Base-by-base conservation (phyloP, 2,113 vertebrate genomes). In the Saguinus imperator region DNA sequence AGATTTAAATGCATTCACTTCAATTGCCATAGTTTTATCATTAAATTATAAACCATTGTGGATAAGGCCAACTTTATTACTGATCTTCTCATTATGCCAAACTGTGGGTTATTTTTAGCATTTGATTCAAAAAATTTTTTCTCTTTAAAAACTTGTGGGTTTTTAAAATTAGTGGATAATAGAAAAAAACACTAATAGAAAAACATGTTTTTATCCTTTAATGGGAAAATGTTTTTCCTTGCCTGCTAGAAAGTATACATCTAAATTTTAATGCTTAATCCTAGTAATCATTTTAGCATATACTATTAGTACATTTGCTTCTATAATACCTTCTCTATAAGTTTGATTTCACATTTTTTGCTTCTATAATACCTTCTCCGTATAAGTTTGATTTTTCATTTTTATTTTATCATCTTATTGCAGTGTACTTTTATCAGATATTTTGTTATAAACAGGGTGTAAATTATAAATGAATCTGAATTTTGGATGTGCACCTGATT, bases 311-410 rank as follows among this genome's bases (percentile, higher is more conserved):
- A 45, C 87, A 16, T 75, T 94, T 73, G 25, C 35, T 48, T 87
- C 8, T 83, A 29, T 64, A 64, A 64, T 64, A 57, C 40, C 58
- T 91, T 96, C n/a, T 64, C 91, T n/a, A 70, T 92, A 57, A 64
- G 35, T 94, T 96, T 83, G 9, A 79, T 92, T 95, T 94, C 84
- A 32, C 5, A 32, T 93, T 93, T 96, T 80, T 80, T 73, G 23
- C 35, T 48, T 87, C 8, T 83, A 12, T 27, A 61, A 61, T 29
- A 57, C 40, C 57, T 91, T 96, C n/a, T 64, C 93, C 40, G 61
- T 92, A 57, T 72, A 83, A 6, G 32, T 94, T 96, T 87, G 7
- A 83, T 92, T 95, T 94, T 87, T 32, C 3, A 32, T 93, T 93
- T 96, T 80, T 80, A 70, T 80, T 93, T 91, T 89, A 83, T 32